Evolutionary conservation across 2,797 vertebrate species (phyloP), one percentile per base, ranked within the genome.

Genomic region (Enteromius trimaculatus): DNA sequence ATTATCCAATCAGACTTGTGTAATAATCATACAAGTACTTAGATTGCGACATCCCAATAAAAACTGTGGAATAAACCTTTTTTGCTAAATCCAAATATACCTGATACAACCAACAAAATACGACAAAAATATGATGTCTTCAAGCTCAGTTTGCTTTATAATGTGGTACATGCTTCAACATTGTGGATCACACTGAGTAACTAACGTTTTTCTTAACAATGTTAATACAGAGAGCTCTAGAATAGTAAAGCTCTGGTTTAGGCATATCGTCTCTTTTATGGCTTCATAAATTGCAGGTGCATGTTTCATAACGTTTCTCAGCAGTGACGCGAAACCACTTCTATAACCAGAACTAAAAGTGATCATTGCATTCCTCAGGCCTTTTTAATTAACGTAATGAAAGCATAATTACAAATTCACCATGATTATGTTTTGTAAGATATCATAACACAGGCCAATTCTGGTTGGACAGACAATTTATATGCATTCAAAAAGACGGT

Each of bases 101-200:
- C 29, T 39, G 72, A 4, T 76, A 39, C 31, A 23, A 31, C 72
- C 72, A 75, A 75, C 21, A 37, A 75, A 14, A 75, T 55, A 55
- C 16, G 51, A 58, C 19, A 39, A 17, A 53, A 2, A 53, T 0
- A 5, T 51, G 11, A 55, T 23, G 21, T 4, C 10, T 74, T 21
- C 31, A 51, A 14, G 10, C 26, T 31, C 58, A 13, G 44, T 51
- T 31, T 49, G 58, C 51, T 53, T 26, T 51, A 72, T 51, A 49
- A 72, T 31, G 16, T 53, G 47, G 29, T 53, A n/a, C 14, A n/a
- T 21, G 29, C 17, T 31, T 72, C 9, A 21, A 16, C n/a, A 47
- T 26, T 44, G n/a, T 26, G 16, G 7, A 34, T 34, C 31, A 34
- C 31, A 34, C 31, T 34, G 31, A 21, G 29, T 53, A 74, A 74